Conservation (phyloP, 2,888 invertebrate species). For the Cephus runcator region DNA sequence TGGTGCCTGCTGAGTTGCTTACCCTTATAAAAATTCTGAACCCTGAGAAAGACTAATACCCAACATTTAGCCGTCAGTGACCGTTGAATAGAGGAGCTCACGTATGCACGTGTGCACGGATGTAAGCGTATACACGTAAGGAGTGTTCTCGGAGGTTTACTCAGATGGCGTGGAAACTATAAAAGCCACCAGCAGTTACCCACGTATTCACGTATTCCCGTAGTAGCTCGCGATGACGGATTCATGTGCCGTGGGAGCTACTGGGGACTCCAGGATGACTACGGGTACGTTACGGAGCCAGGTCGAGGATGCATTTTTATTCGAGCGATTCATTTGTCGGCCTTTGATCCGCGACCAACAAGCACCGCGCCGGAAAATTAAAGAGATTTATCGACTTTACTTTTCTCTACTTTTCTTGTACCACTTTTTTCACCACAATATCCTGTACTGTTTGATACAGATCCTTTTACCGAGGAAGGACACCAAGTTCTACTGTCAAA, state of each 20-base stretch:
- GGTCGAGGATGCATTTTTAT: slow-evolving; percentile 29
- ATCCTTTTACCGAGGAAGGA: not conserved
- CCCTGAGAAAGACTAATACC: not conserved
- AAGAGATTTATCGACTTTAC: slow-evolving; percentile 45
- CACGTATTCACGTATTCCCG: slow-evolving; percentile 32
- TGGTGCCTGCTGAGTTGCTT: not conserved
- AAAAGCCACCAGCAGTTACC: slow-evolving; percentile 42
- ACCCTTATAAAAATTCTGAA: not conserved
- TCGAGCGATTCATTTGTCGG: slow-evolving; percentile 55
- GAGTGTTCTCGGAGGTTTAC: slow-evolving; percentile 12
- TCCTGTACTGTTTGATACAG: not conserved
- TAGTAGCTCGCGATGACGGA: slow-evolving; percentile 56
- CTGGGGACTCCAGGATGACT: slow-evolving; percentile 5
- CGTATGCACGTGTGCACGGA: not conserved
- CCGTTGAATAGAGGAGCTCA: not conserved
- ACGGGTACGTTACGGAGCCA: slow-evolving; percentile 2
- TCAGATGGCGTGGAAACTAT: slow-evolving; percentile 43
- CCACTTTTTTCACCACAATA: slow-evolving; percentile 9
- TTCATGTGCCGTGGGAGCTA: slow-evolving; percentile 53
- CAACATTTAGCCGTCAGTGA: slow-evolving; percentile 3
- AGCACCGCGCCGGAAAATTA: slow-evolving; percentile 49
- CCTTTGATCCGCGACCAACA: slow-evolving; percentile 49
- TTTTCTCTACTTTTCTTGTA: slow-evolving; percentile 14
- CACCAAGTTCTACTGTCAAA: not conserved
- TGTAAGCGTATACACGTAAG: not conserved